These are phyloP conservation scores for Hippocampus mohnikei DNA, from an alignment of 2,113 vertebrate genomes.

Conservation along the genomic window DNA sequence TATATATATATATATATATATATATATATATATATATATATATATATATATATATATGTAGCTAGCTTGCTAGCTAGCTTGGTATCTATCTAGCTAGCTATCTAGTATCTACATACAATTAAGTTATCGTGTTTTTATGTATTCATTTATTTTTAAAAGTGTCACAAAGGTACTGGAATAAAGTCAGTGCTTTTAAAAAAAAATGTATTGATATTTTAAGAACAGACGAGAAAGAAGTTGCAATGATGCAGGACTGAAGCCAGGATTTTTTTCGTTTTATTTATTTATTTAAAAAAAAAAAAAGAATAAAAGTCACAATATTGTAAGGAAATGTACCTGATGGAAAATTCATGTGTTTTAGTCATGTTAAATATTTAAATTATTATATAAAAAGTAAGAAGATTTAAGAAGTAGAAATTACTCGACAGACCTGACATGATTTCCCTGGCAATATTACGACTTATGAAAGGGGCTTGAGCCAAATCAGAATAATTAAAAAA, in stretches of 20 bases:
- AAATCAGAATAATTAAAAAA: not conserved
- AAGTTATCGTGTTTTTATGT: too few relatives aligned
- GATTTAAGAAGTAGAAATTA: not conserved
- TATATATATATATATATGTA: too few relatives aligned
- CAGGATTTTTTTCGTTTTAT: not conserved
- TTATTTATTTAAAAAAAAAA: not conserved
- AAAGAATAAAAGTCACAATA: not conserved
- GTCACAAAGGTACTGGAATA: too few relatives aligned
- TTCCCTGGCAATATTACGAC: not conserved
- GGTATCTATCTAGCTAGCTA: too few relatives aligned
- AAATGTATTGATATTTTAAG: not conserved
- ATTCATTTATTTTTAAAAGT: too few relatives aligned
- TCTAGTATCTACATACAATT: too few relatives aligned
- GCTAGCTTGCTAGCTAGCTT: too few relatives aligned
- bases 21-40: too few relatives aligned
- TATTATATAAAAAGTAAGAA: not conserved
- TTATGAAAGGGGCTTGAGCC: not conserved
- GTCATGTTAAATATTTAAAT: not conserved
- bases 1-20: too few relatives aligned
- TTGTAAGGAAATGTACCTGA: not conserved
- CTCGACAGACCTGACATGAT: not conserved
- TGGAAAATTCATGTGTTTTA: not conserved
- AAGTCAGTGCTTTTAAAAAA: too few relatives aligned
- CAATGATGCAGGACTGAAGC: not conserved
- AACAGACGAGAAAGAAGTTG: not conserved